phyloP scores from a whole-genome alignment of 2,888 invertebrate species.

The Drosophila rellima region DNA sequence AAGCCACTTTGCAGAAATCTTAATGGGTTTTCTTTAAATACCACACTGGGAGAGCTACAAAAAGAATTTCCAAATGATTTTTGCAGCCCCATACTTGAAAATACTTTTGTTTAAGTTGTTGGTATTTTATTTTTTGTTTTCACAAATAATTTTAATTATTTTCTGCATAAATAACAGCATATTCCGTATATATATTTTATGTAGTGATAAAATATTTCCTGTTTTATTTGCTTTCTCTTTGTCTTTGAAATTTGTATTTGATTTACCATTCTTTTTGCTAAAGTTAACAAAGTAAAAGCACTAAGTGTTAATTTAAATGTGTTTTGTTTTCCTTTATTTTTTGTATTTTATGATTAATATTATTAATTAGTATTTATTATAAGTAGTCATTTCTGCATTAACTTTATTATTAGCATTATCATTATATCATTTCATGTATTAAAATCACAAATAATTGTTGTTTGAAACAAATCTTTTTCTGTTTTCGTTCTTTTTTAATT shows the following conservation, averaged over 20 bases:
- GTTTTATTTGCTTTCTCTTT: conserved; percentile 9
- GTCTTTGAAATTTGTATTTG: background rate
- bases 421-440: conserved; percentile 67
- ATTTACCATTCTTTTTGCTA: conserved; percentile 18
- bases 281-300: conserved; percentile 70
- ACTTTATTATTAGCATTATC: conserved; percentile 45
- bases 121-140: conserved; percentile 42
- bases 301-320: conserved; percentile 46
- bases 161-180: conserved; percentile 65
- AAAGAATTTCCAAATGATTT: background rate
- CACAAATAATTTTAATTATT: conserved; percentile 68
- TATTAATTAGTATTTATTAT: conserved; percentile 46
- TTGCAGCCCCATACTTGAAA: background rate
- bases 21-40: background rate
- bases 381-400: conserved; percentile 67
- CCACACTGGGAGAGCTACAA: background rate
- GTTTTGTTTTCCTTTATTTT: conserved; percentile 18
- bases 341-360: conserved; percentile 59
- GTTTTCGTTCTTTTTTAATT: conserved; percentile 88
- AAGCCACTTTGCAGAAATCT: background rate
- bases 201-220: conserved; percentile 50
- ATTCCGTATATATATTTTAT: conserved; percentile 26
- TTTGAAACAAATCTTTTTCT: conserved; percentile 81
- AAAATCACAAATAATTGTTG: conserved; percentile 79
- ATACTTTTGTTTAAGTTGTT: conserved; percentile 22